Evolutionary conservation across 2,888 invertebrate genomes (phyloP).

Genomic region (Tetragonula carbonaria): DNA sequence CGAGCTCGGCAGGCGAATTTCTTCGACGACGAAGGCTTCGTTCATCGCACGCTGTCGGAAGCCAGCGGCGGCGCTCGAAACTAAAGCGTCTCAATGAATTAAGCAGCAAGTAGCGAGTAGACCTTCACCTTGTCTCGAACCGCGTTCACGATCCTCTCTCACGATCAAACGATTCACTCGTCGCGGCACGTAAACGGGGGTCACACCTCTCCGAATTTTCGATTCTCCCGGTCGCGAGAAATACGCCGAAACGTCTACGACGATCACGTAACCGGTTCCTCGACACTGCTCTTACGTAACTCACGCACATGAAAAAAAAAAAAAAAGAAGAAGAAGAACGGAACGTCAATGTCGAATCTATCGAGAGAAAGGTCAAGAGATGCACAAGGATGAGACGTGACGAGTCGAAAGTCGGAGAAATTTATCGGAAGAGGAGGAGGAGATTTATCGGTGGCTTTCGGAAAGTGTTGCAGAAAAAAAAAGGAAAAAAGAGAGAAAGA

Average conservation of each 20-base stretch:
- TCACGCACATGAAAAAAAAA: background rate
- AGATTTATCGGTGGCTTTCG: slow-evolving; percentile 37
- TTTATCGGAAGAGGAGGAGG: slow-evolving; percentile 9
- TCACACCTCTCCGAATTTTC: slow-evolving; percentile 37
- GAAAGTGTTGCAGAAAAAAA: slow-evolving; percentile 45
- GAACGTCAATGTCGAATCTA: background rate
- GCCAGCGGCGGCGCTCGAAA: slow-evolving; percentile 43
- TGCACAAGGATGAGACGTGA: background rate
- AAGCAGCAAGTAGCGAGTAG: slow-evolving; percentile 57
- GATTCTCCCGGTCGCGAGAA: slow-evolving; percentile 17
- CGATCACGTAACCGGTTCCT: slow-evolving; percentile 8
- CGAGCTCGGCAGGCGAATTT: slow-evolving; percentile 26
- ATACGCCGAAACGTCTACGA: slow-evolving; percentile 20
- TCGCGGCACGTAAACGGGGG: slow-evolving; percentile 46
- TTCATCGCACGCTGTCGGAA: slow-evolving; percentile 32
- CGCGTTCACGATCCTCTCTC: slow-evolving; percentile 30
- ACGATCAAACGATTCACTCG: slow-evolving; percentile 34
- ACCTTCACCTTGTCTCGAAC: slow-evolving; percentile 63
- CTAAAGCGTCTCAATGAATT: slow-evolving; percentile 64
- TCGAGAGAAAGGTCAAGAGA: slow-evolving; percentile 2
- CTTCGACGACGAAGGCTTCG: slow-evolving; percentile 31
- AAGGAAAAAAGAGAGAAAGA: slow-evolving; percentile 27
- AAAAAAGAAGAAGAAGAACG: too few species aligned
- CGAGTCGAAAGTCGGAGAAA: background rate
- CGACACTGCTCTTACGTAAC: slow-evolving; percentile 43